These are phyloP conservation scores for Sphaeridia pumilis DNA, from an alignment of 2,888 invertebrate species.

Conservation along the genomic window DNA sequence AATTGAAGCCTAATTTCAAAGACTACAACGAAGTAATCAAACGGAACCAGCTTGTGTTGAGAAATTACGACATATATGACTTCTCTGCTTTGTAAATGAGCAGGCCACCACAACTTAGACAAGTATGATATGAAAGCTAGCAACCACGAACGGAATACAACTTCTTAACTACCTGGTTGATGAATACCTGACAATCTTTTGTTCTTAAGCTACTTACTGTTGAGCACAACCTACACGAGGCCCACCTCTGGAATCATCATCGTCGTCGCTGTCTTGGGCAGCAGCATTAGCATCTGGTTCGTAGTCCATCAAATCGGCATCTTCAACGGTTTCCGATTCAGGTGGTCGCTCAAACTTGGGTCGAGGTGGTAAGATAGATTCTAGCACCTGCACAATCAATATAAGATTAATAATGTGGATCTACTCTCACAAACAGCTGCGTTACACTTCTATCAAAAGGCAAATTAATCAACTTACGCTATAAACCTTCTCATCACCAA, in stretches of 20 bases:
- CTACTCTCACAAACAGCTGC: not conserved
- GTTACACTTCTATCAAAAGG: not conserved
- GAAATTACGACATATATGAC: too few species aligned
- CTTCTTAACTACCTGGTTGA: too few species aligned
- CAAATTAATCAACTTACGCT: constrained; percentile 39
- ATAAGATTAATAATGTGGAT: constrained; percentile 8
- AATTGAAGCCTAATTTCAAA: too few species aligned
- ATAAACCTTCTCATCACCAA: constrained; percentile 53
- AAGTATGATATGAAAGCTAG: too few species aligned
- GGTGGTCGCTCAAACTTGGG: constrained; percentile 63
- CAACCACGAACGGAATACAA: too few species aligned
- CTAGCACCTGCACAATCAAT: constrained; percentile 50
- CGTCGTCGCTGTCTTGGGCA: constrained; percentile 48
- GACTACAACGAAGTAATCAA: too few species aligned
- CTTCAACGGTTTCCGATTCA: constrained; percentile 68
- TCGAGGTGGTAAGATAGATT: constrained; percentile 60
- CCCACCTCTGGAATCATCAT: constrained; percentile 51
- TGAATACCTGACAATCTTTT: too few species aligned
- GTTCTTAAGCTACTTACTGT: constrained; percentile 48
- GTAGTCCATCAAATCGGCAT: constrained; percentile 67
- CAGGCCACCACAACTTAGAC: too few species aligned
- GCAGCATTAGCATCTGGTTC: constrained; percentile 46
- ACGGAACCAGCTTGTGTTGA: too few species aligned
- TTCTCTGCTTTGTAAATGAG: too few species aligned
- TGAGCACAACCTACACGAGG: constrained; percentile 67